Base-by-base conservation (phyloP, 53 echinoderm and acorn worm genomes). In the Crossaster papposus region DNA sequence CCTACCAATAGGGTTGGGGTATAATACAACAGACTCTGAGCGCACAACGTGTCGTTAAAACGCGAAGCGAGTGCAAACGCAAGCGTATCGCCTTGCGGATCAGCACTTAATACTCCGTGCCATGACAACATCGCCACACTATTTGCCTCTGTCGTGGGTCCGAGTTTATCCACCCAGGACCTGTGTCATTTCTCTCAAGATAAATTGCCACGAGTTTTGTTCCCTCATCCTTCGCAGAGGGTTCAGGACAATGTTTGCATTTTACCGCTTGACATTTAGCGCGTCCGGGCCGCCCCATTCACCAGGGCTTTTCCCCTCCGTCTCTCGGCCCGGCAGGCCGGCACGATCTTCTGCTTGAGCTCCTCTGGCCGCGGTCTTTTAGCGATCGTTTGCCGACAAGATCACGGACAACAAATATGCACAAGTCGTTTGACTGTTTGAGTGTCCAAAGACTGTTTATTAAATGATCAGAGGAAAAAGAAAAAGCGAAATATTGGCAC, bases 331-430 rank as follows among this genome's bases (percentile, higher is more conserved):
- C 24, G 28, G 4, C 28, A 18, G 62, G 15, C 68, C 68, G 24
- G 9, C 68, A 68, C 68, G 68, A 68, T 68, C 75, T 36, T 33
- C 75, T 35, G 75, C 33, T 74, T 74, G 75, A 74, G 35, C 34
- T 74, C 75, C 75, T 36, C 35, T 33, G 17, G 35, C 20, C 44
- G 44, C 5, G 44, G 18, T 4, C 34, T 32, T 3, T 29, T 32
- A 20, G 36, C 75, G 34, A 15, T 35, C 6, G 5, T 35, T 74
- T 33, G 36, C 75, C 36, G 34, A 34, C 34, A 68, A 37, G 11
- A 50, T 83, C 83, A 83, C 83, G 83, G 70, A 65, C 28, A 70
- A 65, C 70, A 83, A 36, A 83, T 83, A 65, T 83, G 51, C 8
- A 37, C 70, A 70, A 83, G 83, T 38, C 36, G 68, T 44, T 26